Conservation (phyloP, 2,113 vertebrate species). For the Urocynchramus pylzowi region DNA sequence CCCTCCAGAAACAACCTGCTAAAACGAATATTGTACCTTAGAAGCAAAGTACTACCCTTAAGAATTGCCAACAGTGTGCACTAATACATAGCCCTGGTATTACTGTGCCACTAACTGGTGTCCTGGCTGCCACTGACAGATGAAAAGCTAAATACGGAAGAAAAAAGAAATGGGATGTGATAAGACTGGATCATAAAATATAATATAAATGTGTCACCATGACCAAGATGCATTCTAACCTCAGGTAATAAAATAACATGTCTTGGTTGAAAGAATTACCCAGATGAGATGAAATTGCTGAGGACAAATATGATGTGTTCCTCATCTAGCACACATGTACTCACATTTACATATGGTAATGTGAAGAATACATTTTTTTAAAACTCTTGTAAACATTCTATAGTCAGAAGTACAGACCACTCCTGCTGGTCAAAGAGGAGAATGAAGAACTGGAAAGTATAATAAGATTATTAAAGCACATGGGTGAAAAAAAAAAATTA, state of each 20-base stretch:
- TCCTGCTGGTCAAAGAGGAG: not conserved
- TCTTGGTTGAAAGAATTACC: not conserved
- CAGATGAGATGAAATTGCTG: not conserved
- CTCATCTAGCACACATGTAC: not conserved
- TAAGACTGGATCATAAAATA: constrained; percentile 42
- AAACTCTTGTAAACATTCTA: not conserved
- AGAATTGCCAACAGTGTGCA: not conserved
- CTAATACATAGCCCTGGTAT: not conserved
- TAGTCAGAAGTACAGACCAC: not conserved
- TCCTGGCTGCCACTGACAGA: not conserved
- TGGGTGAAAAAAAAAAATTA: not conserved
- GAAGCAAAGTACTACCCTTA: not conserved
- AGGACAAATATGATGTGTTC: not conserved
- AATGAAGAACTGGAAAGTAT: not conserved
- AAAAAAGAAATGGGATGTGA: constrained; percentile 11
- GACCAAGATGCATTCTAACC: not conserved
- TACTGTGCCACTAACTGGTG: not conserved
- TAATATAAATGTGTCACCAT: not conserved
- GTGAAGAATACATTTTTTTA: not conserved
- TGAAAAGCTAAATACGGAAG: not conserved
- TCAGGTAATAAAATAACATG: not conserved
- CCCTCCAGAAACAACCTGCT: constrained; percentile 44
- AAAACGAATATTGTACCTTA: not conserved
- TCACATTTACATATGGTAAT: not conserved
- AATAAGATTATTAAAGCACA: not conserved